Evolutionary conservation across 2,113 vertebrate genomes (phyloP).

Genomic region (Caloenas nicobarica): DNA sequence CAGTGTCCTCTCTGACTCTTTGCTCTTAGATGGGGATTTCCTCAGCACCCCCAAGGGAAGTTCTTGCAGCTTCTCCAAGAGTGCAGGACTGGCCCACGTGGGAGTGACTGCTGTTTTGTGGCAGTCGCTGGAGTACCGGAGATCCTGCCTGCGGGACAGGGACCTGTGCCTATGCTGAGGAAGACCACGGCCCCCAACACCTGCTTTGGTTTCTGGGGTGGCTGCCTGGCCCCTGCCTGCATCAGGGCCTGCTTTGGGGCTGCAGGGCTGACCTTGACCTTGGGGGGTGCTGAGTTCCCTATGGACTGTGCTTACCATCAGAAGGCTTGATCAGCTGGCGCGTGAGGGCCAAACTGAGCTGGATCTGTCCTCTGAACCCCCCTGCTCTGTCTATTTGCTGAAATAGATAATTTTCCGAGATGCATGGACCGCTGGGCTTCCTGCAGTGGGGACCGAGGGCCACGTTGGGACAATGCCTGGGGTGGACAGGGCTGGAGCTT

Average conservation of each 20-base stretch:
- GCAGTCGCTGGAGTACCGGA: background rate
- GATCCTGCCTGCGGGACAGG: background rate
- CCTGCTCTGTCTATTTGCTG: background rate
- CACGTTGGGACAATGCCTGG: fast-evolving
- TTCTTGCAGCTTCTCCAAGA: background rate
- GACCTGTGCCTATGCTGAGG: background rate
- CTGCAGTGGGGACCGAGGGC: fast-evolving
- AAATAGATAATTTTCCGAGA: background rate
- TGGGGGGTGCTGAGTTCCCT: background rate
- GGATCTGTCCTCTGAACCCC: background rate
- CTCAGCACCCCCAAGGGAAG: background rate
- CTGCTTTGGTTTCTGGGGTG: background rate
- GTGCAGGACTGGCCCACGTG: background rate
- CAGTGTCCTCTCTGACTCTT: background rate
- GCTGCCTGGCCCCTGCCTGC: background rate
- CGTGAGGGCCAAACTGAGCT: fast-evolving
- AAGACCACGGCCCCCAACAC: background rate
- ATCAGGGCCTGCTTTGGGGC: background rate
- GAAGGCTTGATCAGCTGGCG: background rate
- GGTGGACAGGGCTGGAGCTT: background rate
- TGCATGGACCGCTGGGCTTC: fast-evolving
- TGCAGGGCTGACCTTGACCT: background rate
- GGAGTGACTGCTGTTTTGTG: background rate
- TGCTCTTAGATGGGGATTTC: background rate
- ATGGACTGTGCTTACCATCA: background rate